Evolutionary conservation across 2,888 invertebrate species (phyloP).

Genomic region (Augiades crinisus): DNA sequence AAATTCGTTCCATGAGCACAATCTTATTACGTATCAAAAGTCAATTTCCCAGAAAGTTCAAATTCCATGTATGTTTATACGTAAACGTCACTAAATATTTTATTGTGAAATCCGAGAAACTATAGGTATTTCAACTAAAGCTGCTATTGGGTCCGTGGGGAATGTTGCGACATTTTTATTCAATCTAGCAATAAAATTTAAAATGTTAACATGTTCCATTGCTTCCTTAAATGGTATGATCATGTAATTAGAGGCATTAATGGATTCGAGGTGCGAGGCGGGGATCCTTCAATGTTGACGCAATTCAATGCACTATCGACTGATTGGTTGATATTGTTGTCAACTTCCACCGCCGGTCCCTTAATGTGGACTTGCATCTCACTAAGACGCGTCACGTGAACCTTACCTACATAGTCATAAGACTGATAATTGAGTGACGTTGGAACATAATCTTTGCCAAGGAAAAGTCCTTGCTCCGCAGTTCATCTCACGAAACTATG

Average conservation of each 20-base stretch:
- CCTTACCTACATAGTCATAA: neutral
- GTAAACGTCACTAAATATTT: neutral
- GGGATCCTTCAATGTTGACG: conserved; percentile 4
- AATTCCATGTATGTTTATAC: too few relatives aligned
- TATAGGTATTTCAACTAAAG: conserved; percentile 1
- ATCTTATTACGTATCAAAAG: too few relatives aligned
- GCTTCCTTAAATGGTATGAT: conserved; percentile 15
- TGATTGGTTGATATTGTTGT: conserved; percentile 21
- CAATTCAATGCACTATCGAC: conserved; percentile 5
- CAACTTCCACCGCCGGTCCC: neutral
- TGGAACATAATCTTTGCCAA: neutral
- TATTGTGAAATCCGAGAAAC: neutral
- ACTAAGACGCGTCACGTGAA: neutral
- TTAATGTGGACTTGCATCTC: neutral
- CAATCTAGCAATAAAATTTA: conserved; percentile 7
- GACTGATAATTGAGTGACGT: neutral
- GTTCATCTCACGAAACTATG: neutral
- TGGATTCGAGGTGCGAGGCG: conserved; percentile 11
- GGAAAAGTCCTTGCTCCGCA: neutral
- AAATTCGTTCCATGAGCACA: too few relatives aligned
- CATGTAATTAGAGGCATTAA: conserved; percentile 10
- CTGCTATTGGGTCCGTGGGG: conserved; percentile 10
- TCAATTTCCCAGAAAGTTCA: too few relatives aligned
- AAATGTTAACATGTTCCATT: conserved; percentile 16
- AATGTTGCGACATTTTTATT: neutral